Evolutionary conservation across 2,113 vertebrate genomes (phyloP), one percentile per base, ranked within the genome.

Genomic region (Calonectris borealis): DNA sequence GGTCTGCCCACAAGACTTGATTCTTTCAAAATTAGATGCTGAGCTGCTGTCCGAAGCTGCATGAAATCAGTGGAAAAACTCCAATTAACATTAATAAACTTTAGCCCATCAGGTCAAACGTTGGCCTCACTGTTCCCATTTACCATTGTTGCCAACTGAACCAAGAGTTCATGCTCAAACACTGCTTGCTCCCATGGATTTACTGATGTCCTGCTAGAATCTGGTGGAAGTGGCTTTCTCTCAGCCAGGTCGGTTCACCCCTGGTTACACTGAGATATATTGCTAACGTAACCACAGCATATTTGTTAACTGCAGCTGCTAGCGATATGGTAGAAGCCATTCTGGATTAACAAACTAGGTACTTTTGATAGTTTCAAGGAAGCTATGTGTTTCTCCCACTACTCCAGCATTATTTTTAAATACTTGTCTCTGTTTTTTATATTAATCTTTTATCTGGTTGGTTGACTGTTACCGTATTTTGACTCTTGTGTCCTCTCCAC

Each of bases 231-330:
- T 0, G 1, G 16, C n/a, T 78, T 83, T 46, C 24, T 55, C 44
- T 86, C 34, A 44, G 46, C 9, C 9, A 57, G 34, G 32, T 46
- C 0, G 0, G 3, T 25, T 78, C 51, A 68, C 1, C 6, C 11
- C 17, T 70, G 26, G 26, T 51, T 86, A 42, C 14, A 3, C 19
- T 36, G 58, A 83, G 19, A 44, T 32, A 5, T 8, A 15, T 24
- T 48, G 16, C 24, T 44, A 16, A 8, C 1, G 17, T 32, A 55
- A 44, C 31, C 44, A 52, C 31, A 73, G 60, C 58, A 31, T 7
- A 18, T 13, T 34, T 75, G 69, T 24, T 48, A 64, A 26, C 16
- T 70, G 31, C 6, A 16, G 20, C 26, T 66, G 61, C 66, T 54
- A 68, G 20, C 10, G 11, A 36, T 26, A 13, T 7, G 7, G 38